Percentiles rank a stretch among this genome's conserved stretches.
Evolutionary conservation across 2,888 invertebrate genomes (phyloP).

Genomic region (Melangyna quadrimaculata): DNA sequence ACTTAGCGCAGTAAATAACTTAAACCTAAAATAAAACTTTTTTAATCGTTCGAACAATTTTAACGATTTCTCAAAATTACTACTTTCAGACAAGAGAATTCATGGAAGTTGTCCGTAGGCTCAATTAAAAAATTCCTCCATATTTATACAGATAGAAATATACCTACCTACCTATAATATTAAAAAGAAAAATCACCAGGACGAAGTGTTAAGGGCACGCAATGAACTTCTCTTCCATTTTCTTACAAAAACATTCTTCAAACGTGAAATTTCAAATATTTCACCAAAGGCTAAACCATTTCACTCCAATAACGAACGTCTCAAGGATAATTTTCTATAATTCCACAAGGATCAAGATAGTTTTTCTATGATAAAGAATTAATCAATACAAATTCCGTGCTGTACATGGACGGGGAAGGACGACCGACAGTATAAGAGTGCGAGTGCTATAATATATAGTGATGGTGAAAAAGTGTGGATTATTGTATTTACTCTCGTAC

Average conservation of each 20-base stretch:
- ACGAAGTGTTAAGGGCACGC: neutral
- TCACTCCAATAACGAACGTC: constrained; percentile 8
- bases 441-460: neutral
- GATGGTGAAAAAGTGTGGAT: neutral
- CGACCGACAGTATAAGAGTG: too few species aligned
- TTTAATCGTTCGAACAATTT: constrained; percentile 7
- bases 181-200: neutral
- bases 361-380: constrained; percentile 28
- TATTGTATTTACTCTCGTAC: neutral
- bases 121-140: neutral
- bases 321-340: constrained; percentile 50
- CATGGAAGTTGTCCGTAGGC: neutral
- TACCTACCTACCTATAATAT: too few species aligned
- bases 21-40: neutral
- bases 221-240: constrained; percentile 24
- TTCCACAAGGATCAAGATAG: constrained; percentile 25
- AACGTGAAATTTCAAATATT: constrained; percentile 37
- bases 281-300: constrained; percentile 8
- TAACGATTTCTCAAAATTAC: constrained; percentile 17
- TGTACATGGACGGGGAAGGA: neutral
- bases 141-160: neutral
- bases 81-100: constrained; percentile 2
- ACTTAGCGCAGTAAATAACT: neutral
- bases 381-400: constrained; percentile 36
- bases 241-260: neutral